Percentiles rank a stretch among this genome's conserved stretches.
phyloP scores from a whole-genome alignment of 1,140 invertebrate genomes.

The Macrocentrus cingulum region DNA sequence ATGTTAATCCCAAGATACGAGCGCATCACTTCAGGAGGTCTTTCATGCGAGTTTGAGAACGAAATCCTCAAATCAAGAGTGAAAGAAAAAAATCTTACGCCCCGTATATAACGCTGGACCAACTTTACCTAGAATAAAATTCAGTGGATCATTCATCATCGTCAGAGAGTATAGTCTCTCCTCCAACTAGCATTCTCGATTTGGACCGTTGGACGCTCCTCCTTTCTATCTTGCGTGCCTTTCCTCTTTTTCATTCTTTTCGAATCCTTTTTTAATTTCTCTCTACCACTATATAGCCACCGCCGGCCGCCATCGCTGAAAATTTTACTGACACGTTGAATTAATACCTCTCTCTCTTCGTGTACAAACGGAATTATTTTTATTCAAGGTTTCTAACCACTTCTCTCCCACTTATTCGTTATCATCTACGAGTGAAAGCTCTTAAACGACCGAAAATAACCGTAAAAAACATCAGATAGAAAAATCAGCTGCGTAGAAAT shows the following conservation, averaged over 20 bases:
- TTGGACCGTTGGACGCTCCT: constrained; percentile 28
- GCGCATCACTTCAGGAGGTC: background rate
- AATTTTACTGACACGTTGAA: constrained; percentile 8
- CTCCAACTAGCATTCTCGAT: constrained; percentile 28
- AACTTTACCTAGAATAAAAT: constrained; percentile 36
- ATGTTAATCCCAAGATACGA: too few relatives aligned
- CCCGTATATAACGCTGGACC: constrained; percentile 21
- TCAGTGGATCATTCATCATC: constrained; percentile 53
- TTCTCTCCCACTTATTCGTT: background rate
- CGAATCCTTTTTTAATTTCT: constrained; percentile 40
- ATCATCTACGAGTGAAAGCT: background rate
- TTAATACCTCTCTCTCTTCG: too few relatives aligned
- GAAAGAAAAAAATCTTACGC: constrained; percentile 19
- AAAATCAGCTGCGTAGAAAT: too few relatives aligned
- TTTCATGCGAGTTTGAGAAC: background rate
- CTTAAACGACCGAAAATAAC: background rate
- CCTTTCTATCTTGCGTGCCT: constrained; percentile 18
- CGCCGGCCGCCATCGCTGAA: constrained; percentile 42
- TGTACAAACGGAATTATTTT: constrained; percentile 12
- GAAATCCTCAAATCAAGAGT: background rate
- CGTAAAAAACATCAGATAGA: background rate
- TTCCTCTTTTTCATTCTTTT: constrained; percentile 26
- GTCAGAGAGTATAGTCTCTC: constrained; percentile 45
- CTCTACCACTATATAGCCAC: too few relatives aligned
- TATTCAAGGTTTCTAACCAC: background rate